A percentile compares a stretch with the other conserved stretches of the same genome.
phyloP scores from a whole-genome alignment of 2,888 invertebrate species.

The Marronus borbonicus region DNA sequence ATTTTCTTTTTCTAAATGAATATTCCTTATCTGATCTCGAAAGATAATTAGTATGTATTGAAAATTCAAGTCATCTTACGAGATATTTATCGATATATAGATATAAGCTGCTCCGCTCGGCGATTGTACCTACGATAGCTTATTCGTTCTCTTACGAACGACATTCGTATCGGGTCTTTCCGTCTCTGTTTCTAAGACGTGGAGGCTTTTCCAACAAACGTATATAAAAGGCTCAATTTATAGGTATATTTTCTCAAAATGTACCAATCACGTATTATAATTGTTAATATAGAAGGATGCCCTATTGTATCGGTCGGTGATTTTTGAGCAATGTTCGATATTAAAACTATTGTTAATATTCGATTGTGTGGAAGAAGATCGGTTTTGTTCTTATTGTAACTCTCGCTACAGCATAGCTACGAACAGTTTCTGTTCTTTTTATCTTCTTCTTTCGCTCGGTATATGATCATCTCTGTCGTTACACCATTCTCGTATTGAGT shows the following conservation, averaged over 20 bases:
- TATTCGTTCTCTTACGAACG: background rate
- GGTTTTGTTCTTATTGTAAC: conserved; percentile 32
- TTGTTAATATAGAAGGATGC: conserved; percentile 62
- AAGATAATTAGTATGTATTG: conserved; percentile 71
- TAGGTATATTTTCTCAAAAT: conserved; percentile 65
- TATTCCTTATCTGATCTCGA: conserved; percentile 68
- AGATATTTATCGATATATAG: conserved; percentile 68
- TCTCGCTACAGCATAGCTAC: background rate
- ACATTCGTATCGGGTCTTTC: background rate
- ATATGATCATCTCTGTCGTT: too few species aligned
- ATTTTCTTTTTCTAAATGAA: conserved; percentile 67
- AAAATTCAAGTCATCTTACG: conserved; percentile 69
- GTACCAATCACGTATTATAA: conserved; percentile 67
- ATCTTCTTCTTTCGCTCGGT: too few species aligned
- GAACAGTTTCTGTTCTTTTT: conserved; percentile 1
- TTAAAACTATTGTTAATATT: conserved; percentile 53
- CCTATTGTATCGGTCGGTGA: conserved; percentile 59
- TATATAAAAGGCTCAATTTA: conserved; percentile 60
- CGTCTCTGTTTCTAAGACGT: conserved; percentile 37
- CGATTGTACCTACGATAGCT: conserved; percentile 52
- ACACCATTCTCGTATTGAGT: too few species aligned
- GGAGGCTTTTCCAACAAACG: conserved; percentile 14
- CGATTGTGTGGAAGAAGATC: conserved; percentile 47
- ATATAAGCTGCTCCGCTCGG: conserved; percentile 58
- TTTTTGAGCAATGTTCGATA: conserved; percentile 54